Evolutionary conservation across 1,140 invertebrate species (phyloP).

Genomic region (Brachionus sp.): DNA sequence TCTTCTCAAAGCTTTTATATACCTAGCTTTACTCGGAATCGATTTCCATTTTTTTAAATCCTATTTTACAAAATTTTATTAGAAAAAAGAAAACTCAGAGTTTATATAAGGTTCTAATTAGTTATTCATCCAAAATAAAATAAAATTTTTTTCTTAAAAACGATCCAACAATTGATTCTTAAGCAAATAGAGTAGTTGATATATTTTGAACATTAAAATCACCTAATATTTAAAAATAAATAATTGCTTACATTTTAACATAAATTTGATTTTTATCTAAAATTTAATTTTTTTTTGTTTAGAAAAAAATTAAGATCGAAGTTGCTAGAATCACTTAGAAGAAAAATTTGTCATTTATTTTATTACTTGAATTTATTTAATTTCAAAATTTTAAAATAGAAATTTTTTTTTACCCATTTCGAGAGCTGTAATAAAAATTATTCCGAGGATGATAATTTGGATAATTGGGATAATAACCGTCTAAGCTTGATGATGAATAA

Average conservation of each 20-base stretch:
- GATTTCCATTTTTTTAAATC: background rate
- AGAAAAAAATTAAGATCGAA: no score
- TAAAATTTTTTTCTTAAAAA: background rate
- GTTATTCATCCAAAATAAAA: background rate
- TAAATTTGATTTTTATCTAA: background rate
- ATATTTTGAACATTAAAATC: background rate
- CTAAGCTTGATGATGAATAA: constrained; percentile 5
- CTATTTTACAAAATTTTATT: background rate
- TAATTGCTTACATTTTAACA: background rate
- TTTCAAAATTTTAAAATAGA: background rate
- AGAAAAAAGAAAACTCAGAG: background rate
- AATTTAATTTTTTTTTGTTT: background rate
- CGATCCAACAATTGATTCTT: background rate
- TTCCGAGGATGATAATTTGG: background rate
- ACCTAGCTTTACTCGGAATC: background rate
- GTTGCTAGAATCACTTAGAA: background rate
- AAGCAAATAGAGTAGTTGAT: background rate
- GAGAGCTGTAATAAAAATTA: background rate
- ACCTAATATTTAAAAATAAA: background rate
- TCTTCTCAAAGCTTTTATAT: background rate
- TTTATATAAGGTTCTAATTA: background rate
- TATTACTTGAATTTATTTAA: background rate
- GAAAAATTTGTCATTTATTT: background rate
- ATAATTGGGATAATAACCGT: constrained; percentile 4
- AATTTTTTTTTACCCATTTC: background rate